Evolutionary conservation across 2,888 invertebrate genomes (phyloP), one percentile per base, ranked within the genome.

Genomic region (Aphidius colemani): DNA sequence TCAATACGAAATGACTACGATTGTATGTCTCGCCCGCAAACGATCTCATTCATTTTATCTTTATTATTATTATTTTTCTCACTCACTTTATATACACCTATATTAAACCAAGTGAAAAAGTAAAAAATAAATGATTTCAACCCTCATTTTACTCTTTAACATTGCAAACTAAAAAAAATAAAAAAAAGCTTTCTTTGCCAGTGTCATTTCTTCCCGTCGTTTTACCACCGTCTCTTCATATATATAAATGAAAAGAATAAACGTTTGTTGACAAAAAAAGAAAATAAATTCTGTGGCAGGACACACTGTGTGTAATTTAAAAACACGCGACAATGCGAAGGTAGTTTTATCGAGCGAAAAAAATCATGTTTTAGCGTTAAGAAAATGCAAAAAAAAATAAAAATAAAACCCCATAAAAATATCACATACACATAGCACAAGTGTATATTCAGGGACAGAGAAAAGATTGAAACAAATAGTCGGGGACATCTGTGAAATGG

Each of bases 391-490:
- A 50, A 30, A 30, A 57, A 45, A 11, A 57, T 39, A 51, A 40
- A 50, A 45, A 13, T 41, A 53, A 7, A 39, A 51, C 10, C 39
- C 7, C 13, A 57, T 39, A 43, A 9, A 64, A 45, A 45, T 49
- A 41, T 48, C 39, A 18, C 43, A 44, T 18, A 49, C 49, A 56
- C 41, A 39, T 7, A 48, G 58, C 0, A 5, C 30, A 30, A 30
- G 30, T 30, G 5, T 30, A 30, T 30, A 30, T 30, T 30, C 30
- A 30, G 30, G 5, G 30, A 30, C 30, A 48, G 56, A 60, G 56
- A 58, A 39, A 46, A 40, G 61, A 64, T 61, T 65, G 65, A 65
- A 64, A 64, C 64, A 64, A 64, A 64, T 64, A 64, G 60, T 50
- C 40, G 45, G 40, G 63, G 59, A 60, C 64, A 60, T 64, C 64